Base-by-base conservation (phyloP, 2,888 invertebrate genomes). In the Apotomis capreana region DNA sequence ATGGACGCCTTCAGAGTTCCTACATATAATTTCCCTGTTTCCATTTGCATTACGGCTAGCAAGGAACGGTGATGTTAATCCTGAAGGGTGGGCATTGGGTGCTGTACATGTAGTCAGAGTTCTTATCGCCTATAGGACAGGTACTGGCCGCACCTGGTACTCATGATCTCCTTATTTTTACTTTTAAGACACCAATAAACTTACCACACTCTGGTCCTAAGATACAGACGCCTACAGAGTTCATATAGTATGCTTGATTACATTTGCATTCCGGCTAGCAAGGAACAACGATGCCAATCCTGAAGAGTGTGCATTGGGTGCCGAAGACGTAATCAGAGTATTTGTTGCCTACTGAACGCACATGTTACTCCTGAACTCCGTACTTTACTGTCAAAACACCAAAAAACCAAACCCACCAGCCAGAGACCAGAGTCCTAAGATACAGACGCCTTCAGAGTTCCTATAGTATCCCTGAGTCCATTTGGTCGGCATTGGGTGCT, bases 211-310 rank as follows among this genome's bases (percentile, higher is more conserved):
- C 6, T 3, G 36, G 6, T 5, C 55, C 67, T 37, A 9, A n/a
- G 4, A 67, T 44, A 49, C 65, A 67, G 10, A 13, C 58, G n/a
- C 46, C 46, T 9, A 49, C 49, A 37, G 57, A 46, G 49, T 67
- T 58, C 6, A 57, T 67, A 57, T 67, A 70, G 64, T 69, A 74
- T 5, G 73, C 75, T 8, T 61, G 36, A 13, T 68, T 68, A 26
- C 75, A 76, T 13, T 9, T 67, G 36, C 65, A 67, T 4, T 57
- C n/a, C 2, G 65, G 65, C 12, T 26, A 3, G n/a, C 65, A 67
- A 2, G 65, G 13, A 36, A 67, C 65, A 6, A 65, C 65, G 10
- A 65, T n/a, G 36, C 65, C 49, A 10, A 58, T 58, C 10, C n/a
- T 67, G 57, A 6, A 58, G 9, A 13, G 65, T 8, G 65, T n/a